A percentile compares a stretch with the other conserved stretches of the same genome.
Evolutionary conservation across 2,888 invertebrate genomes (phyloP).

Genomic region (Cantharis lateralis): DNA sequence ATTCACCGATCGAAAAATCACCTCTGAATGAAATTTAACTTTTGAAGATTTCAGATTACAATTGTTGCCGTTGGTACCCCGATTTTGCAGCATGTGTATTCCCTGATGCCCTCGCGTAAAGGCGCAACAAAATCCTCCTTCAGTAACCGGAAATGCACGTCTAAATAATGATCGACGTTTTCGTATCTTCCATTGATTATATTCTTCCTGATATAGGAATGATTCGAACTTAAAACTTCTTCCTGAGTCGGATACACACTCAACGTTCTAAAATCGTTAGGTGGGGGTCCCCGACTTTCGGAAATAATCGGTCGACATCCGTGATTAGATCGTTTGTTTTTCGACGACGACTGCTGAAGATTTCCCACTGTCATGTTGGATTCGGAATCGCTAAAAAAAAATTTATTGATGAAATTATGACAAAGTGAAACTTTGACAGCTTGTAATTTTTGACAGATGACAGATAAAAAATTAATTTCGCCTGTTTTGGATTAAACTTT

Average conservation of each 20-base stretch:
- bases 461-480: no score
- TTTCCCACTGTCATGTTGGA: no score
- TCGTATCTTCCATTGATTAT: slow-evolving; percentile 66
- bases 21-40: background rate
- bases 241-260: slow-evolving; percentile 53
- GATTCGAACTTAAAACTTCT: slow-evolving; percentile 7
- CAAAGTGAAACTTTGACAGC: no score
- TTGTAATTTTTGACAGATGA: no score
- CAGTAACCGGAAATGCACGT: slow-evolving; percentile 76
- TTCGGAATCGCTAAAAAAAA: no score
- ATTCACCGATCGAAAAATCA: background rate
- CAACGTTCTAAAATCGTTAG: slow-evolving; percentile 60
- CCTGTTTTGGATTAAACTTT: no score
- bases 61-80: no score
- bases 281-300: slow-evolving; percentile 42
- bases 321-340: no score
- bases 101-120: slow-evolving; percentile 66
- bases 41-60: no score
- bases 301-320: no score
- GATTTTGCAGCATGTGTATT: slow-evolving; percentile 13
- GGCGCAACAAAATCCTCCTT: slow-evolving; percentile 81
- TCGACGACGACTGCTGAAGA: no score
- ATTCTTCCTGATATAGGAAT: slow-evolving; percentile 62
- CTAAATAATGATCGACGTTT: slow-evolving; percentile 73
- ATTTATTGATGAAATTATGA: no score